phyloP scores from a whole-genome alignment of 2,113 vertebrate genomes.

The Megalops atlanticus region DNA sequence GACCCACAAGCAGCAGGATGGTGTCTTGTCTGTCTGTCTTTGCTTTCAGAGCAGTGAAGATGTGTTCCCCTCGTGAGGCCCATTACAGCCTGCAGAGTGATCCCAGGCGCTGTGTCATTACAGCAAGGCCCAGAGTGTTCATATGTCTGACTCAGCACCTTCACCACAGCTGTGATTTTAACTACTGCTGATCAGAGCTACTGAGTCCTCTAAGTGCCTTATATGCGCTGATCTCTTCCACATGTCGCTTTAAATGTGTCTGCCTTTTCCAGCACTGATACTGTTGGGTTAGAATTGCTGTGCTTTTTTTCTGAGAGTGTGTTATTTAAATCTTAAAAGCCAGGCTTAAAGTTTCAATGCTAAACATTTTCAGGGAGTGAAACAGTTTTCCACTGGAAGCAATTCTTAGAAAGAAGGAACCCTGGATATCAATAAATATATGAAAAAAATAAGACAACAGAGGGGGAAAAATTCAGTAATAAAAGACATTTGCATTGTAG shows the following conservation, averaged over 20 bases:
- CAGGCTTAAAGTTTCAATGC: conserved; percentile 1
- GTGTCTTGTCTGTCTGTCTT: conserved; percentile 9
- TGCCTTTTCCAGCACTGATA: conserved; percentile 8
- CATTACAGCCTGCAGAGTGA: conserved; percentile 7
- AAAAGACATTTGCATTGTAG: not conserved
- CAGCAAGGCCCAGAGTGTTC: not conserved
- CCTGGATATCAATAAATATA: not conserved
- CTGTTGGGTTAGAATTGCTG: not conserved
- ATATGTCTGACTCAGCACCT: not conserved
- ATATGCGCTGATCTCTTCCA: not conserved
- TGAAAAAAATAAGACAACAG: not conserved
- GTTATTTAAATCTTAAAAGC: conserved; percentile 4
- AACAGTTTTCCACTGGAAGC: conserved; percentile 6
- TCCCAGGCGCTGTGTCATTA: conserved; percentile 6
- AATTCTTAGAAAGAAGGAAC: not conserved
- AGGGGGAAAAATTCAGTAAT: not conserved
- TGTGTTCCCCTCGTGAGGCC: not conserved
- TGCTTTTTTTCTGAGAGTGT: not conserved
- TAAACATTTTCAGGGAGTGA: not conserved
- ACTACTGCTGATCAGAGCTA: not conserved
- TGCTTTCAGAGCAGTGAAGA: not conserved
- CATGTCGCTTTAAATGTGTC: not conserved
- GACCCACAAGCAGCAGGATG: not conserved
- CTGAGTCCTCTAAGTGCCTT: not conserved
- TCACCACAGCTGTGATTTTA: not conserved